Conservation (phyloP, 2,797 vertebrate genomes). For the Phalloptychus januarius region DNA sequence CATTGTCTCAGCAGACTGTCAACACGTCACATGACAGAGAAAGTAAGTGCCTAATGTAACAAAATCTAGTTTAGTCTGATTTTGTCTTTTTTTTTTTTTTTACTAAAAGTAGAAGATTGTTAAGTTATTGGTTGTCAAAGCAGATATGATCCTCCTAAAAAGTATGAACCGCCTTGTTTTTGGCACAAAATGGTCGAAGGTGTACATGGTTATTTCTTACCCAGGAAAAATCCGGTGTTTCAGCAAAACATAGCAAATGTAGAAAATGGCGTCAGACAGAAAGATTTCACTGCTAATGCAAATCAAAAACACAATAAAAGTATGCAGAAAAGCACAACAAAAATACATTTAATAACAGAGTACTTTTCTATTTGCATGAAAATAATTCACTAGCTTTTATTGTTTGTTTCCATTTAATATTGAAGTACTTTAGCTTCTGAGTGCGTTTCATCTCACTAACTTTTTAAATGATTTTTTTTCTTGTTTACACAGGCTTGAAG, state of each 20-base stretch:
- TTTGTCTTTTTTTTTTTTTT: no score
- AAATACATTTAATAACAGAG: neutral
- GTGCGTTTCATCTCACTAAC: neutral
- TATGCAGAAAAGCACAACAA: neutral
- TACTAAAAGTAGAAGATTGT: neutral
- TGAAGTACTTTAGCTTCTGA: neutral
- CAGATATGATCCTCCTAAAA: neutral
- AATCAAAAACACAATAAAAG: neutral
- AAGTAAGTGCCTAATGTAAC: constrained; percentile 55
- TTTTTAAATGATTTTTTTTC: neutral
- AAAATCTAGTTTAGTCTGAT: neutral
- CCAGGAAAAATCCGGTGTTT: neutral
- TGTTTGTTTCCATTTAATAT: neutral
- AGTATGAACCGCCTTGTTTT: neutral
- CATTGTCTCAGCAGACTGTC: constrained; percentile 42
- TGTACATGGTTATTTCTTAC: neutral
- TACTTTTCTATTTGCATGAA: neutral
- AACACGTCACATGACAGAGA: constrained; percentile 41
- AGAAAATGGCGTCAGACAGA: neutral
- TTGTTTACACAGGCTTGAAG: constrained; percentile 41
- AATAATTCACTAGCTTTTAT: neutral
- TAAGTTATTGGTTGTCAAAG: neutral
- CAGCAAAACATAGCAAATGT: neutral
- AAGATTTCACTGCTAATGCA: neutral
- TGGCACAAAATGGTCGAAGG: neutral